These are phyloP conservation scores for Vidua macroura DNA, from an alignment of 2,113 vertebrate species.

Conservation along the genomic window DNA sequence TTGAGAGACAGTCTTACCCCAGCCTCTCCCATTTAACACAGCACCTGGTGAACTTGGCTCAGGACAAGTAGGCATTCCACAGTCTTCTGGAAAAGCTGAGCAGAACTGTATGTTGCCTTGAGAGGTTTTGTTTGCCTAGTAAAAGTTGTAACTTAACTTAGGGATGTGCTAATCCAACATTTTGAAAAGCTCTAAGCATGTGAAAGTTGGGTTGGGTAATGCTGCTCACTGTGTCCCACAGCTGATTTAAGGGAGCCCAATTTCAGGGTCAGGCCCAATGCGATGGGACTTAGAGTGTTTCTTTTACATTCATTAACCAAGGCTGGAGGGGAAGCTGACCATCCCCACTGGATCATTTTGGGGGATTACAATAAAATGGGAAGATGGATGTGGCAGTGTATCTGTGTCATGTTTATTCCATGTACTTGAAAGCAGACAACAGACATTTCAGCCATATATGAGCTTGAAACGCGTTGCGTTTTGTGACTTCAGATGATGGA, in stretches of 20 bases:
- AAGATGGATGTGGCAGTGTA: not conserved
- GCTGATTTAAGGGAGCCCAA: not conserved
- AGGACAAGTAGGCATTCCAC: not conserved
- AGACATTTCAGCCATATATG: fast-evolving
- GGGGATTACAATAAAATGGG: slow-evolving; percentile 50
- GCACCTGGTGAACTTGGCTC: not conserved
- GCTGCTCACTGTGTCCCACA: not conserved
- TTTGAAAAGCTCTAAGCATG: not conserved
- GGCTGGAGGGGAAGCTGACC: not conserved
- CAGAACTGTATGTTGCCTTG: not conserved
- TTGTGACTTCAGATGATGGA: not conserved
- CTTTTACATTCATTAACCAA: not conserved
- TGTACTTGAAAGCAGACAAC: not conserved
- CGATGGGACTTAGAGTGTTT: not conserved
- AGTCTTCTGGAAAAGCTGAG: not conserved
- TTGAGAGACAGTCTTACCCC: not conserved
- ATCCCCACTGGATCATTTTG: not conserved
- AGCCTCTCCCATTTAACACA: not conserved
- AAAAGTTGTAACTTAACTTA: not conserved
- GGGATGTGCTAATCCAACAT: not conserved
- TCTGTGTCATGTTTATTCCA: not conserved
- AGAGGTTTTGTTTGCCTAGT: not conserved
- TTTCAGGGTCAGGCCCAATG: not conserved
- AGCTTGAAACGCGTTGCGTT: fast-evolving
- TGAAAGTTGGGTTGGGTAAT: not conserved